Conservation (phyloP, 2,888 invertebrate species). For the Anodontia alba region DNA sequence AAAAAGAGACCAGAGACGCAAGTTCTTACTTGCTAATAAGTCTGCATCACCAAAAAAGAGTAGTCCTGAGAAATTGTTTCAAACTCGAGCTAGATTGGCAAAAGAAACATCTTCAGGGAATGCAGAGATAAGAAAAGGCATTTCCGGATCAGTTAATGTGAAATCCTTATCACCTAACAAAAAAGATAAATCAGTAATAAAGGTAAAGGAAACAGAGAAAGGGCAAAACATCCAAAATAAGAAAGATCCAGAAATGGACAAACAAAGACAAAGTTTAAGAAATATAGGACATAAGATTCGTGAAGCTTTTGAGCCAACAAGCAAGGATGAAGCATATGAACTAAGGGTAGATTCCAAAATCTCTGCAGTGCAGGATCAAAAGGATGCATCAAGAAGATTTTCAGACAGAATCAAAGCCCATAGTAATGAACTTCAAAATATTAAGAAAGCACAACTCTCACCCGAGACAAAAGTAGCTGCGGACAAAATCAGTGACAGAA, state of each 20-base stretch:
- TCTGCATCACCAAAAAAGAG: neutral
- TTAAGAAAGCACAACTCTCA: neutral
- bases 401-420: neutral
- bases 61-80: neutral
- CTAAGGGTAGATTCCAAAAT: too few relatives aligned
- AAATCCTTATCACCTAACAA: neutral
- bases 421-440: neutral
- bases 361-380: too few relatives aligned
- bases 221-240: too few relatives aligned
- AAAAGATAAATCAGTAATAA: neutral
- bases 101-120: neutral
- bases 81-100: neutral
- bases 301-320: too few relatives aligned
- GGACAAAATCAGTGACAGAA: neutral
- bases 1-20: constrained; percentile 6
- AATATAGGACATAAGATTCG: too few relatives aligned
- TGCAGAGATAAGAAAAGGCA: too few relatives aligned
- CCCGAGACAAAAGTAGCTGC: neutral
- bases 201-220: neutral
- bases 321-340: too few relatives aligned
- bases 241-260: too few relatives aligned
- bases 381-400: neutral
- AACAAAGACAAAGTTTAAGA: too few relatives aligned
- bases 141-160: too few relatives aligned
- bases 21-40: neutral